phyloP scores from a whole-genome alignment of 2,888 invertebrate genomes.

The Noctua comes region DNA sequence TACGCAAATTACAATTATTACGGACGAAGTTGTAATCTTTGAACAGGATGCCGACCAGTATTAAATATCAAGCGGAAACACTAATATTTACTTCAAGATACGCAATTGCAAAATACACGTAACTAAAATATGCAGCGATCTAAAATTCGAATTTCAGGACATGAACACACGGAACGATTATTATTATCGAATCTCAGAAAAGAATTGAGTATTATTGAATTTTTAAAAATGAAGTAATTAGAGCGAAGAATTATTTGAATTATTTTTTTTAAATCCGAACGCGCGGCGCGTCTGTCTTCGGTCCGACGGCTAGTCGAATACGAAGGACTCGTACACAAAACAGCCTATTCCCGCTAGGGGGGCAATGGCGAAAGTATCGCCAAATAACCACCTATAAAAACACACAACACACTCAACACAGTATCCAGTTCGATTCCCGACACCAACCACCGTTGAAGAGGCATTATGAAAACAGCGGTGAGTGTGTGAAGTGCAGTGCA shows the following conservation, averaged over 20 bases:
- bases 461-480: slow-evolving; percentile 89
- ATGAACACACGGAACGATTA: slow-evolving; percentile 38
- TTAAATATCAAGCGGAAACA: slow-evolving; percentile 65
- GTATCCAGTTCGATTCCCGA: slow-evolving; percentile 89
- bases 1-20: slow-evolving; percentile 53
- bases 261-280: slow-evolving; percentile 65
- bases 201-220: slow-evolving; percentile 1
- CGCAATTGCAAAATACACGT: slow-evolving; percentile 54
- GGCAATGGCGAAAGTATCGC: slow-evolving; percentile 89
- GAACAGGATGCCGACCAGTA: slow-evolving; percentile 60
- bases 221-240: slow-evolving; percentile 29
- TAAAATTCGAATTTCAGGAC: slow-evolving; percentile 20
- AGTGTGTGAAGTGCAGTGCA: slow-evolving; percentile 83
- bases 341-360: slow-evolving; percentile 82
- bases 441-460: slow-evolving; percentile 87
- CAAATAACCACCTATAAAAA: slow-evolving; percentile 90
- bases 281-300: slow-evolving; percentile 82
- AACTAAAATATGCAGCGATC: slow-evolving; percentile 28
- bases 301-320: slow-evolving; percentile 79
- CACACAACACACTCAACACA: slow-evolving; percentile 80
- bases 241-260: slow-evolving; percentile 51
- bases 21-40: slow-evolving; percentile 50
- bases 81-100: slow-evolving; percentile 59
- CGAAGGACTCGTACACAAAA: slow-evolving; percentile 82
- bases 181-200: slow-evolving; percentile 26